Evolutionary conservation across 2,888 invertebrate species (phyloP).

Genomic region (Cephonodes hylas): DNA sequence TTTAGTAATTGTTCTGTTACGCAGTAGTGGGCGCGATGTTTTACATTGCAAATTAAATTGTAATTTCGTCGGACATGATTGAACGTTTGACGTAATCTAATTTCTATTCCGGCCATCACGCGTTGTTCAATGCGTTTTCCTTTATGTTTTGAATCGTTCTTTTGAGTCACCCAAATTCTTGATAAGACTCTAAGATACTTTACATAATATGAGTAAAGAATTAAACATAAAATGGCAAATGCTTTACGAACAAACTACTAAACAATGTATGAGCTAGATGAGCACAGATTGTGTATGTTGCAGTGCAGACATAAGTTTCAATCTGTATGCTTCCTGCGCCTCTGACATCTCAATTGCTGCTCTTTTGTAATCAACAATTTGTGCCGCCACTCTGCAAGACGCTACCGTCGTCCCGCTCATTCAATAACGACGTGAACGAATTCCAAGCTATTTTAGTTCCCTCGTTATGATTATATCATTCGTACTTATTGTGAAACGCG

Average conservation of each 20-base stretch:
- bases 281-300: constrained; percentile 35
- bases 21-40: constrained; percentile 2
- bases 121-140: background rate
- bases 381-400: constrained; percentile 64
- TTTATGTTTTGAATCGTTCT: background rate
- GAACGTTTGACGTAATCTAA: background rate
- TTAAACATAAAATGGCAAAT: background rate
- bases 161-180: background rate
- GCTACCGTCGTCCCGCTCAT: constrained; percentile 60
- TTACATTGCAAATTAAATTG: constrained; percentile 34
- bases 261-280: constrained; percentile 27
- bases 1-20: background rate
- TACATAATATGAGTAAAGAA: background rate
- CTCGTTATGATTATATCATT: constrained; percentile 57
- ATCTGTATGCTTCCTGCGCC: constrained; percentile 70
- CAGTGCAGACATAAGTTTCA: constrained; percentile 69
- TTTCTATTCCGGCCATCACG: background rate
- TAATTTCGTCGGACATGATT: background rate
- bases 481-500: constrained; percentile 35
- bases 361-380: constrained; percentile 80
- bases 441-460: constrained; percentile 63
- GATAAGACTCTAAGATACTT: background rate
- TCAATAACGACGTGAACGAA: constrained; percentile 68
- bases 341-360: constrained; percentile 77
- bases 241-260: background rate